Percentiles rank a stretch among this genome's conserved stretches.
Evolutionary conservation across 2,797 vertebrate genomes (phyloP).

Genomic region (Eulemur albifrons): DNA sequence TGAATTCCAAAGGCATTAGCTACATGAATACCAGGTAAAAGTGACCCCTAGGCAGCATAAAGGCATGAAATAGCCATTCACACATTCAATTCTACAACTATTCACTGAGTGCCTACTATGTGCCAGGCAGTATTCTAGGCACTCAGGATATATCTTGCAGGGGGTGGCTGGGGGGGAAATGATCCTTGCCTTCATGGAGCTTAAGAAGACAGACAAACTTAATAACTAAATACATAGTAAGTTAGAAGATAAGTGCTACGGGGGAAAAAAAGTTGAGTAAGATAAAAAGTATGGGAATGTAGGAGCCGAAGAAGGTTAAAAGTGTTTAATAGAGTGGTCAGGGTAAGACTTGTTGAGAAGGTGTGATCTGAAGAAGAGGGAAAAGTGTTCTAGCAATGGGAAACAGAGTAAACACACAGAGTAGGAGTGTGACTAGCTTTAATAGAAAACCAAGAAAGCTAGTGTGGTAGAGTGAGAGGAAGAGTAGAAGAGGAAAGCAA

Average conservation of each 20-base stretch:
- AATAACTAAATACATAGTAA: constrained; percentile 22
- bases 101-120: neutral
- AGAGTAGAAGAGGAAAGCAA: neutral
- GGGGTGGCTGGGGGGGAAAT: neutral
- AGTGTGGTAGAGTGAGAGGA: neutral
- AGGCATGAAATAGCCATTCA: constrained; percentile 20
- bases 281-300: neutral
- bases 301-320: neutral
- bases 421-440: neutral
- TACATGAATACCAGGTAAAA: neutral
- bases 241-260: neutral
- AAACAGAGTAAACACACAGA: neutral
- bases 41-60: neutral
- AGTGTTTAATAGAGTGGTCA: neutral
- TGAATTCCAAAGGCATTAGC: constrained; percentile 44
- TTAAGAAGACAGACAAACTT: constrained; percentile 6
- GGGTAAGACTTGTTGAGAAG: neutral
- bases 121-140: neutral
- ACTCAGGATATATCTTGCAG: neutral
- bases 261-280: neutral
- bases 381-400: neutral
- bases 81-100: constrained; percentile 39
- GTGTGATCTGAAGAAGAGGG: neutral
- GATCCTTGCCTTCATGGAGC: neutral
- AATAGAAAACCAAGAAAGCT: neutral